Evolutionary conservation across 2,113 vertebrate species (phyloP).

Genomic region (Hyla sarda): DNA sequence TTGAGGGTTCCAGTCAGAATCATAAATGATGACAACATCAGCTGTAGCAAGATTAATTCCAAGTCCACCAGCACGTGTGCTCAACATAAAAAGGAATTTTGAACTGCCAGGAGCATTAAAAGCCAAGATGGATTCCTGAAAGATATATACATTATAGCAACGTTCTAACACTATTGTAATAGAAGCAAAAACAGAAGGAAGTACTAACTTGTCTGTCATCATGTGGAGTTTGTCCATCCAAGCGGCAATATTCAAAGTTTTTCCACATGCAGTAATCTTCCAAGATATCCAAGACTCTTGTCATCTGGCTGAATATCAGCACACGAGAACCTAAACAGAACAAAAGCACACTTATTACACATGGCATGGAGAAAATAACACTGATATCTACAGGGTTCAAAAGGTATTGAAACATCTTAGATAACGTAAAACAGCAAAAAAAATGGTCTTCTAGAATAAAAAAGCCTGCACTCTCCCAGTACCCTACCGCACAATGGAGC

Average conservation of each 20-base stretch:
- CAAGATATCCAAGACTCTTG: conserved; percentile 94
- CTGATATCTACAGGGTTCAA: no score
- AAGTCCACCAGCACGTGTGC: conserved; percentile 94
- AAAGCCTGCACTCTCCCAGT: no score
- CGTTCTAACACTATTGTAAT: background rate
- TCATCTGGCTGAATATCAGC: conserved; percentile 98
- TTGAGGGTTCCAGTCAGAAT: conserved; percentile 99
- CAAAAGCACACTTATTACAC: no score
- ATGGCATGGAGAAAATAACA: no score
- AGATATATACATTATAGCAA: background rate
- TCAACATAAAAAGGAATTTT: conserved; percentile 98
- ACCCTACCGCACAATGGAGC: no score
- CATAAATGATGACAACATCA: conserved; percentile 96
- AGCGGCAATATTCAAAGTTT: conserved; percentile 91
- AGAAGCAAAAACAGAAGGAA: background rate
- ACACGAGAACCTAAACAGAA: conserved; percentile 94
- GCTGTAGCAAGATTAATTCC: conserved; percentile 98
- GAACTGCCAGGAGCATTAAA: conserved; percentile 92
- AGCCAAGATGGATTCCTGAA: conserved; percentile 90
- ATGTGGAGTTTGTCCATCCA: conserved; percentile 96
- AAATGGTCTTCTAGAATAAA: conserved; percentile 7
- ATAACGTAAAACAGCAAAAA: no score
- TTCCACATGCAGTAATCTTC: conserved; percentile 99
- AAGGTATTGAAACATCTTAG: no score
- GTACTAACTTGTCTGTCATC: conserved; percentile 92